Evolutionary conservation across 2,888 invertebrate genomes (phyloP), one percentile per base, ranked within the genome.

Genomic region (Achlya flavicornis): DNA sequence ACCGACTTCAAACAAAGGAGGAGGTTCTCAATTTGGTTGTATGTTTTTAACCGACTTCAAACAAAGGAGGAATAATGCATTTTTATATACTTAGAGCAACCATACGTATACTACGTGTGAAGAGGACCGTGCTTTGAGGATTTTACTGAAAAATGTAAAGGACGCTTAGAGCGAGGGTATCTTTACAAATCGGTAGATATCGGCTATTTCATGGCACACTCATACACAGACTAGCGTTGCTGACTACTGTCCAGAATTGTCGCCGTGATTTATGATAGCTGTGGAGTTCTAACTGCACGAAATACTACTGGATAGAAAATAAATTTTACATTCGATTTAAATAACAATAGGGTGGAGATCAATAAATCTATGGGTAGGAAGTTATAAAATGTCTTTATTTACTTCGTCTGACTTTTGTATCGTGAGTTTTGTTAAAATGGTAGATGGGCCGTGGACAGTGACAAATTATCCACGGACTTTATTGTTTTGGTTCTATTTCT

Each of bases 261-360:
- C n/a, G 7, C 6, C 14, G 16, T 19, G 53, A 53, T 53, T 53
- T 53, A 53, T 53, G 53, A 53, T 10, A 53, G 48, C n/a, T 8
- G 3, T 5, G 7, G 7, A 19, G n/a, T 16, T 46, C 46, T 48
- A 53, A 53, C 53, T 19, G 10, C 53, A 53, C 16, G n/a, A 35
- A 61, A 53, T 62, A 33, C 48, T 26, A 46, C 26, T 32, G 57
- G 38, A 53, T 16, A 14, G 19, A 16, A 33, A 19, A 48, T 48
- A 35, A 53, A 16, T 58, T 58, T 58, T 35, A 33, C 58, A 58
- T 58, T 53, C 19, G 53, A 53, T 53, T 53, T 53, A 19, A 53
- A 53, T 53, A 19, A 53, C 53, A 53, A 53, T 19, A 53, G 19
- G 3, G 10, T 19, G 53, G 14, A 8, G 5, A 3, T 8, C 3